Evolutionary conservation across 1,140 invertebrate species (phyloP).

Genomic region (Temnothorax longispinosus): DNA sequence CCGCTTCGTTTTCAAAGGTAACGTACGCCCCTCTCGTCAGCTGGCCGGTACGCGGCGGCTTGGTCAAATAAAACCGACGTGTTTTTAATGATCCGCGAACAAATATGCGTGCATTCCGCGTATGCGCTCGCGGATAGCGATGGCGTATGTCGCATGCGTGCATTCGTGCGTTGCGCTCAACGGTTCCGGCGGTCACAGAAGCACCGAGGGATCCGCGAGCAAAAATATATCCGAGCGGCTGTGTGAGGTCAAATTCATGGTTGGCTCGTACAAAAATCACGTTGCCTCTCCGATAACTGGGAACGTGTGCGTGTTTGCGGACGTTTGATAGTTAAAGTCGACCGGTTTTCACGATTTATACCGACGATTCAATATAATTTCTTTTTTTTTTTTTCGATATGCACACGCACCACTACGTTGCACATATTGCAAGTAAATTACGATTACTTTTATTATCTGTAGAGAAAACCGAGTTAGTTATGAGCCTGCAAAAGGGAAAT

Average conservation of each 20-base stretch:
- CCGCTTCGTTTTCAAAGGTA: conserved; percentile 59
- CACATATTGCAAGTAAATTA: not conserved
- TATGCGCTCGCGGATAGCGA: conserved; percentile 19
- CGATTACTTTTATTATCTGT: conserved; percentile 22
- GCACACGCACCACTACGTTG: not conserved
- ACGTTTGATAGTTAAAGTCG: conserved; percentile 52
- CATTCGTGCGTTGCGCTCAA: conserved; percentile 39
- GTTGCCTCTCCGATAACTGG: conserved; percentile 23
- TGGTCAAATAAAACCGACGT: conserved; percentile 75
- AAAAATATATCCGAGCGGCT: conserved; percentile 66
- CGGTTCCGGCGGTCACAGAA: conserved; percentile 51
- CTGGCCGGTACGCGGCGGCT: conserved; percentile 46
- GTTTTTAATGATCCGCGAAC: conserved; percentile 80
- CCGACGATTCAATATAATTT: conserved; percentile 42
- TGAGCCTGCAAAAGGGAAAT: not conserved
- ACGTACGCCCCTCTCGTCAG: conserved; percentile 58
- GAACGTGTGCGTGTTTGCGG: conserved; percentile 12
- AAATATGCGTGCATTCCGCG: conserved; percentile 71
- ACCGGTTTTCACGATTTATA: conserved; percentile 27
- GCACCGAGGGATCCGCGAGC: conserved; percentile 56
- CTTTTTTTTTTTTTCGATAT: conserved; percentile 10
- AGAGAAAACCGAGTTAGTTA: not conserved
- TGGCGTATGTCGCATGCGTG: conserved; percentile 40
- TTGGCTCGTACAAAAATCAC: conserved; percentile 39
- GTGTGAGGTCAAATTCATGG: conserved; percentile 49